A percentile compares a stretch with the other conserved stretches of the same genome.
Conservation (phyloP, 2,113 vertebrate genomes). For the Alces alces region DNA sequence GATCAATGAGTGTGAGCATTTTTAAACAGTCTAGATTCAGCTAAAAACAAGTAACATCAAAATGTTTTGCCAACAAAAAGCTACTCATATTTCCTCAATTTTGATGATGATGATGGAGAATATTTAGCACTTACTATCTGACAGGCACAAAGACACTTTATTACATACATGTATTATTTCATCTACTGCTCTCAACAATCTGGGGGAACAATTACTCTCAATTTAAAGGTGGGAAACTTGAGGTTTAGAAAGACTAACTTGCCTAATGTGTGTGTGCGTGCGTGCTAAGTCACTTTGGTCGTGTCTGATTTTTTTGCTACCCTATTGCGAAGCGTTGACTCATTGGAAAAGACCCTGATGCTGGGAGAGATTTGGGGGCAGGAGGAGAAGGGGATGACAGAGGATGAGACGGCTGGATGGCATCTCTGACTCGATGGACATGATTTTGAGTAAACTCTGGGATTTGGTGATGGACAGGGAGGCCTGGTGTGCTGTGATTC, state of each 20-base stretch:
- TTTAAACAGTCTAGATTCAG: not conserved
- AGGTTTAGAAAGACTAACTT: not conserved
- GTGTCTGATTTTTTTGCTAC: not conserved
- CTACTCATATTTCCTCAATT: not conserved
- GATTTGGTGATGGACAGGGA: too few relatives aligned
- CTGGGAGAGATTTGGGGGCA: too few relatives aligned
- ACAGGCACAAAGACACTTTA: not conserved
- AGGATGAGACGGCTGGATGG: too few relatives aligned
- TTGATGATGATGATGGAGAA: not conserved
- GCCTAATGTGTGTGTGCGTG: not conserved
- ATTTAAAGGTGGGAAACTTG: not conserved
- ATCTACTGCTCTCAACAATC: not conserved
- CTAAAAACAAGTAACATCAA: not conserved
- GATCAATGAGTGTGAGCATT: not conserved
- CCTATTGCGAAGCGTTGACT: too few relatives aligned
- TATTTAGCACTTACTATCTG: not conserved
- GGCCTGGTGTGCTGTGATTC: too few relatives aligned
- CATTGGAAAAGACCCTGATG: too few relatives aligned
- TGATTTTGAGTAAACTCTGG: too few relatives aligned
- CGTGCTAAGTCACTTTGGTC: not conserved
- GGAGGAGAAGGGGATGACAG: too few relatives aligned
- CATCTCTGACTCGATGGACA: too few relatives aligned
- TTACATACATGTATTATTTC: not conserved
- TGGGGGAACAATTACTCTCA: not conserved
- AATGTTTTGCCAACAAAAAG: not conserved